Evolutionary conservation across 2,888 invertebrate species (phyloP), one percentile per base, ranked within the genome.

Genomic region (Campoletis raptor): DNA sequence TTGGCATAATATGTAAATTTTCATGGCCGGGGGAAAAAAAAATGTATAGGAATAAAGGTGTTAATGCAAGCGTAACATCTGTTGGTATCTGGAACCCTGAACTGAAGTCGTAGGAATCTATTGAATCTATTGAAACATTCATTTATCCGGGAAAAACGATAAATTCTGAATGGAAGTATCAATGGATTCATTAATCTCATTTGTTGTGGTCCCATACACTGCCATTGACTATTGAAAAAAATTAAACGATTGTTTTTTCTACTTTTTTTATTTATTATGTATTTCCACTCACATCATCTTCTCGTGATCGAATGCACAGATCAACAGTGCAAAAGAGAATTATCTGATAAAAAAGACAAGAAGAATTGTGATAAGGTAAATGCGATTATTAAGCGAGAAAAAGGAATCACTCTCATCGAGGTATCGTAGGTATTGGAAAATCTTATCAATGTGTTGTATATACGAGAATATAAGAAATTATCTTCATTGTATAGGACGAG

Each of bases 361-460:
- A 40, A 61, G 15, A 40, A 18, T 61, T 30, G 30, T 42, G 61
- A 76, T 45, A 76, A 64, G n/a, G 18, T 15, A 18, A 42, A 30
- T 18, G 21, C 40, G 45, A 76, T 61, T 61, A 24, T 37, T 15
- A 36, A n/a, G 4, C 12, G 30, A 64, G 24, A 30, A 76, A 30
- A 30, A 18, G 30, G 64, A 64, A 64, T n/a, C 12, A 45, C 64
- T 76, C 45, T 61, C 42, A 1, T 7, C 37, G 21, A 36, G 30
- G 30, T 76, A 45, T 18, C 36, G 45, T 12, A 36, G 7, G n/a
- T 40, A 42, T 61, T 36, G 36, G n/a, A 64, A n/a, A 18, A 45
- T 64, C 30, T 76, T 76, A 76, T 76, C 76, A 18, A 61, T 36
- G 24, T 76, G 30, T 74, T 64, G 40, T 54, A 52, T 48, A 57